Evolutionary conservation across 2,113 vertebrate genomes (phyloP).

Genomic region (Oophaga pumilio): DNA sequence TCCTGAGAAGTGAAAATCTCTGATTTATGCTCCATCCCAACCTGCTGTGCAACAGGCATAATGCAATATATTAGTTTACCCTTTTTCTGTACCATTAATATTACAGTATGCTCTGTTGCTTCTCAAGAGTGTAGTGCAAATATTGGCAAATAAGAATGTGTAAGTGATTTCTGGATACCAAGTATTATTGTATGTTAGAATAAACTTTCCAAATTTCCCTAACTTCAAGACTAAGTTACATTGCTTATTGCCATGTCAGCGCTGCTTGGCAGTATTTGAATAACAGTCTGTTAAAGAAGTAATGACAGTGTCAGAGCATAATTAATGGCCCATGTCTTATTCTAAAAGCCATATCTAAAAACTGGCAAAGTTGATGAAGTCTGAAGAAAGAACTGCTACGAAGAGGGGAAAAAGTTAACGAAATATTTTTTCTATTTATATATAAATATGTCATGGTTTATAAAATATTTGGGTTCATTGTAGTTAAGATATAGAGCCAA

Average conservation of each 20-base stretch:
- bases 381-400: slow-evolving; percentile 16
- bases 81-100: background rate
- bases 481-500: background rate
- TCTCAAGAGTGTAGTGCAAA: background rate
- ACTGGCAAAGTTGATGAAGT: slow-evolving; percentile 11
- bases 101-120: background rate
- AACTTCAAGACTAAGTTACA: slow-evolving; percentile 48
- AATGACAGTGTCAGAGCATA: slow-evolving; percentile 55
- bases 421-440: background rate
- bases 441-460: background rate
- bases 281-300: slow-evolving; percentile 58
- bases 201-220: background rate
- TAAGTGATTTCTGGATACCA: background rate
- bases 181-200: slow-evolving; percentile 13
- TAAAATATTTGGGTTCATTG: background rate
- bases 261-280: slow-evolving; percentile 51
- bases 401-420: background rate
- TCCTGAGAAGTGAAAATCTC: no score
- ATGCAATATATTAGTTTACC: no score
- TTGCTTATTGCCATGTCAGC: slow-evolving; percentile 54
- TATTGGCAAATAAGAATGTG: background rate
- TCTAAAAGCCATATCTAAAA: slow-evolving; percentile 47
- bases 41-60: no score
- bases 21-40: no score
- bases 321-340: slow-evolving; percentile 32